Conservation (phyloP, 2,888 invertebrate genomes). For the Cataglyphis rosenhaueri region DNA sequence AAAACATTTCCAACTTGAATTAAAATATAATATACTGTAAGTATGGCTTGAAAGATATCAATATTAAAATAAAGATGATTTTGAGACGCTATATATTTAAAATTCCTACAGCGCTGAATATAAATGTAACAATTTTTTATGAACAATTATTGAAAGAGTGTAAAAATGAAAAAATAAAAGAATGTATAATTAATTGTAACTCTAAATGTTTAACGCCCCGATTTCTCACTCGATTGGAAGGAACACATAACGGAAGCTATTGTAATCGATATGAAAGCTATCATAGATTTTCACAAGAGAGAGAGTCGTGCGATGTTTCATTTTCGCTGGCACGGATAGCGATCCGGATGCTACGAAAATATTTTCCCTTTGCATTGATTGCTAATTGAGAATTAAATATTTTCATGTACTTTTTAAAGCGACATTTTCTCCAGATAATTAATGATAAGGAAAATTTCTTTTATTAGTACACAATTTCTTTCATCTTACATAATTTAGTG, state of each 20-base stretch:
- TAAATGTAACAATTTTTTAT: not conserved
- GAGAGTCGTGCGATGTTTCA: conserved; percentile 73
- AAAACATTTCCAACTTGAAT: not conserved
- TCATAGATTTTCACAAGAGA: conserved; percentile 74
- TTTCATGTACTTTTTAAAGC: conserved; percentile 50
- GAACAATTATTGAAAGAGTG: not conserved
- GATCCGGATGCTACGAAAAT: conserved; percentile 68
- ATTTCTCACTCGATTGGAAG: conserved; percentile 35
- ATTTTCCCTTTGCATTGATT: conserved; percentile 40
- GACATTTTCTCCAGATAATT: not conserved
- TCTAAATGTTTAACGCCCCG: conserved; percentile 45
- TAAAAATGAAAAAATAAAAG: not conserved
- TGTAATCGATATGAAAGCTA: conserved; percentile 74
- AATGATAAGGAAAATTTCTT: not conserved
- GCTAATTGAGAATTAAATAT: conserved; percentile 38
- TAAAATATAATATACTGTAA: not conserved
- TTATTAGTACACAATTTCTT: not conserved
- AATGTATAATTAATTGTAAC: conserved; percentile 16
- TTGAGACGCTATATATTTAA: not conserved
- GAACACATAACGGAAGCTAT: conserved; percentile 67
- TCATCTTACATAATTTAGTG: not conserved
- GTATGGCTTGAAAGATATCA: not conserved
- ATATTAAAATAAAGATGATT: not conserved
- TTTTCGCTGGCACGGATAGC: conserved; percentile 74
- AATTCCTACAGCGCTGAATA: not conserved